Conservation (phyloP, 2,888 invertebrate genomes). For the Teleogryllus oceanicus region DNA sequence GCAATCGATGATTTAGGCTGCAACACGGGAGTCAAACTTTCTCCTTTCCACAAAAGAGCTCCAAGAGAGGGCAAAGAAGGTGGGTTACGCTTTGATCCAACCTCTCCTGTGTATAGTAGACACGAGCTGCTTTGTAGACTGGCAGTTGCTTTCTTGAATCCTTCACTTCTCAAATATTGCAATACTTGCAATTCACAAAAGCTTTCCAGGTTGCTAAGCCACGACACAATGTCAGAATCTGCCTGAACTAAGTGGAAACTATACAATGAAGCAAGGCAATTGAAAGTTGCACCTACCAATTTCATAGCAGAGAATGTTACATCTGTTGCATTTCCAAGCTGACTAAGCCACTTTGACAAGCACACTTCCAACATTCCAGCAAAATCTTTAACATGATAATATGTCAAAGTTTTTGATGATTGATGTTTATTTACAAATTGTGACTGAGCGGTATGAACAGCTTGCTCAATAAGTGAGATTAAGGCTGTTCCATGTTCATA, state of each 20-base stretch:
- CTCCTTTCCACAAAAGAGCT: constrained; percentile 38
- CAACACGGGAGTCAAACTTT: constrained; percentile 38
- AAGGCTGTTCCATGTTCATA: constrained; percentile 59
- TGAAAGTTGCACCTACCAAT: constrained; percentile 40
- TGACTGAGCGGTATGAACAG: constrained; percentile 41
- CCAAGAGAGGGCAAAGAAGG: constrained; percentile 40
- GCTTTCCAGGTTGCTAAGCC: background rate
- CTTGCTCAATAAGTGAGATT: constrained; percentile 42
- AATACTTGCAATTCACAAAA: background rate
- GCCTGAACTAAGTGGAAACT: background rate
- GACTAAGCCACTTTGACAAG: constrained; percentile 42
- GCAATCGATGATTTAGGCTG: constrained; percentile 38
- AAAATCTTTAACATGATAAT: background rate
- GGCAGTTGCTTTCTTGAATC: background rate
- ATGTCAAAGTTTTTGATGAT: background rate
- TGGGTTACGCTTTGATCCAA: constrained; percentile 39
- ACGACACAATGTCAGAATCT: background rate
- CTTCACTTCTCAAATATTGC: background rate
- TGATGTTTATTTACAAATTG: constrained; percentile 28
- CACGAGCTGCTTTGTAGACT: constrained; percentile 30
- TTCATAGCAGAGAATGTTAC: constrained; percentile 40
- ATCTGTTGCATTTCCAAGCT: constrained; percentile 34
- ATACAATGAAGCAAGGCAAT: constrained; percentile 36
- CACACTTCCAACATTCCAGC: constrained; percentile 35
- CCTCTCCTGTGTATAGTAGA: constrained; percentile 29